These are phyloP conservation scores for sheep (Ovis aries) DNA, from an alignment of 2,113 vertebrate genomes.

Conservation along the genomic window ARS-UI_Ramb_v3.0 NC_056054.1:316501-317000, in stretches of 20 bases:
- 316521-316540: not conserved
- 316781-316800: fast-evolving
- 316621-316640: not conserved
- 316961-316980: not conserved
- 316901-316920: not conserved
- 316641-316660: not conserved
- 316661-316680: not conserved
- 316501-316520: not conserved
- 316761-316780: not conserved
- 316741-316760: not conserved
- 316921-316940: fast-evolving
- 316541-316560: not conserved
- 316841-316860: not conserved
- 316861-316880: not conserved
- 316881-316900: not conserved
- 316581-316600: not conserved
- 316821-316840: fast-evolving
- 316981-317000: not conserved
- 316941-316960: not conserved
- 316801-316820: fast-evolving
- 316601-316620: not conserved
- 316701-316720: not conserved
- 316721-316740: not conserved
- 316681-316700: not conserved
- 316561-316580: not conserved